Evolutionary conservation across 2,888 invertebrate species (phyloP).

Genomic region (Danaus chrysippus): DNA sequence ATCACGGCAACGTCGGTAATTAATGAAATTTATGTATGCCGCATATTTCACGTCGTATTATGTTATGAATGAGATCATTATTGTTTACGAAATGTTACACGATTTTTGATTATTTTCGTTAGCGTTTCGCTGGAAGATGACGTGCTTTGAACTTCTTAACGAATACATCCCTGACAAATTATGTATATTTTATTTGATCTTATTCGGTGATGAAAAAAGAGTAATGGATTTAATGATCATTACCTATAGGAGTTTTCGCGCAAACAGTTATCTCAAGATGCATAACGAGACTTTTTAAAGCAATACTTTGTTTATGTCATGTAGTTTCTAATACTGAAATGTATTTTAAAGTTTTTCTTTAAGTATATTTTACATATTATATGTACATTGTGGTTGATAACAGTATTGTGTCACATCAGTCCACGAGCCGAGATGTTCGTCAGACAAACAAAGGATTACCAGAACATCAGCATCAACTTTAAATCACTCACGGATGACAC

Average conservation of each 20-base stretch:
- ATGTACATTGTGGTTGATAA: too few relatives aligned
- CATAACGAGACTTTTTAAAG: too few relatives aligned
- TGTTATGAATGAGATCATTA: conserved; percentile 57
- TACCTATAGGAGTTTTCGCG: too few relatives aligned
- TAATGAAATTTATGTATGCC: conserved; percentile 70
- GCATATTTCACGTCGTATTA: conserved; percentile 61
- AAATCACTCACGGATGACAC: conserved; percentile 40
- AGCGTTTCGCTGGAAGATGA: neutral
- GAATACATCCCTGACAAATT: neutral
- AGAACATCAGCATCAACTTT: conserved; percentile 29
- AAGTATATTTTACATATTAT: too few relatives aligned
- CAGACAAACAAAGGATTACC: conserved; percentile 18
- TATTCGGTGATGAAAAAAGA: neutral
- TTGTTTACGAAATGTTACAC: conserved; percentile 24
- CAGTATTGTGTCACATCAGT: too few relatives aligned
- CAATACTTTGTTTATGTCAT: too few relatives aligned
- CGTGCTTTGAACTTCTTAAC: neutral
- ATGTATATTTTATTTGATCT: neutral
- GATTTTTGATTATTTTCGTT: neutral
- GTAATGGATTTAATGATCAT: too few relatives aligned
- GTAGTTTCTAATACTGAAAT: too few relatives aligned
- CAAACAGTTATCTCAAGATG: too few relatives aligned
- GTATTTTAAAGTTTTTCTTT: too few relatives aligned
- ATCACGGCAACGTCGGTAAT: conserved; percentile 64
- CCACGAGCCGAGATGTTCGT: neutral